Evolutionary conservation across 2,797 vertebrate species (phyloP).

Genomic region (Manis javanica): DNA sequence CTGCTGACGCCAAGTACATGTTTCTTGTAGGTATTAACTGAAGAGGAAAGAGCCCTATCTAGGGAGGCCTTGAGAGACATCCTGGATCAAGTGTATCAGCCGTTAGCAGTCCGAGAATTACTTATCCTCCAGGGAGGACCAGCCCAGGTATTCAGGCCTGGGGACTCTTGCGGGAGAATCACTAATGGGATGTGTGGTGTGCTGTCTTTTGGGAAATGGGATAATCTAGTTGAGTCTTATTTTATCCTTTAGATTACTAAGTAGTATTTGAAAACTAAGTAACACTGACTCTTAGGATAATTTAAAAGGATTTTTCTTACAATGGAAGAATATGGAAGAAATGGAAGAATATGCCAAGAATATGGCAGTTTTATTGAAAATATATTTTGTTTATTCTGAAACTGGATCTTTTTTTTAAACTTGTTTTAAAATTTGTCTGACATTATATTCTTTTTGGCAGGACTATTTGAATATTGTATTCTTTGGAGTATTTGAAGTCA

Average conservation of each 20-base stretch:
- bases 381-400: conserved; percentile 26
- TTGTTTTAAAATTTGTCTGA: not conserved
- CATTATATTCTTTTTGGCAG: not conserved
- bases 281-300: not conserved
- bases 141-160: conserved; percentile 88
- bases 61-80: conserved; percentile 87
- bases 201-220: not conserved
- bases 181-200: not conserved
- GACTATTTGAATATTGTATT: conserved; percentile 15
- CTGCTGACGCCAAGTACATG: not conserved
- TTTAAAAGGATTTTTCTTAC: conserved; percentile 57
- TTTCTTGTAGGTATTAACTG: conserved; percentile 86
- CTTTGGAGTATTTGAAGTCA: conserved; percentile 54
- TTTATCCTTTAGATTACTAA: conserved; percentile 46
- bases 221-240: not conserved
- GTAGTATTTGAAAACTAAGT: conserved; percentile 41
- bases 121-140: conserved; percentile 93
- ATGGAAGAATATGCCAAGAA: not conserved
- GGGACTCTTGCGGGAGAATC: not conserved
- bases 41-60: conserved; percentile 87
- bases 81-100: conserved; percentile 94
- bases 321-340: not conserved
- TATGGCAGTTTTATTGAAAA: conserved; percentile 43
- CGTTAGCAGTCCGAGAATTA: conserved; percentile 93
- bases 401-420: not conserved